Evolutionary conservation across 2,113 vertebrate species (phyloP).

Genomic region (Cettia cetti): DNA sequence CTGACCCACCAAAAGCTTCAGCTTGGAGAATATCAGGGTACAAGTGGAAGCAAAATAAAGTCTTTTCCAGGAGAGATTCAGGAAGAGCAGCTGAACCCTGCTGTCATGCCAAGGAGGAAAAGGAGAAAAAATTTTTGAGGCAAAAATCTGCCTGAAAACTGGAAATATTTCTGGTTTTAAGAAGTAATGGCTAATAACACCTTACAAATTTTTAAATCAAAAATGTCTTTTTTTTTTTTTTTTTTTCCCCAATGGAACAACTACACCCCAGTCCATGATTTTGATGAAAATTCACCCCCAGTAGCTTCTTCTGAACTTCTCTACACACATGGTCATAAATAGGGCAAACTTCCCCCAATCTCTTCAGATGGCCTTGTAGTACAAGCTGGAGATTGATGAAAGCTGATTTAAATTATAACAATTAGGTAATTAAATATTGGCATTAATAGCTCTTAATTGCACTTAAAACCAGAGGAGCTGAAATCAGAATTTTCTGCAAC

Average conservation of each 20-base stretch:
- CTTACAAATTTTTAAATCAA: accelerated
- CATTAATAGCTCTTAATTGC: neutral
- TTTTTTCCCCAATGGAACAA: neutral
- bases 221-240: neutral
- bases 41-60: neutral
- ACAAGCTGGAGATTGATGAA: neutral
- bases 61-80: neutral
- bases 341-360: accelerated
- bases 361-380: neutral
- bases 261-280: accelerated
- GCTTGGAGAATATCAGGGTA: neutral
- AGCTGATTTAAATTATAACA: neutral
- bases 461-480: neutral
- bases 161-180: neutral
- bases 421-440: neutral
- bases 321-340: accelerated
- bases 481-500: neutral
- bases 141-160: neutral
- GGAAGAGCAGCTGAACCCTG: neutral
- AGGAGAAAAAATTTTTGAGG: too few species aligned
- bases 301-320: neutral
- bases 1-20: neutral
- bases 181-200: neutral
- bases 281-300: neutral
- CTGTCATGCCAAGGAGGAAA: neutral